Evolutionary conservation across 2,797 vertebrate genomes (phyloP), one percentile per base, ranked within the genome.

Genomic region (Babyrousa celebensis): DNA sequence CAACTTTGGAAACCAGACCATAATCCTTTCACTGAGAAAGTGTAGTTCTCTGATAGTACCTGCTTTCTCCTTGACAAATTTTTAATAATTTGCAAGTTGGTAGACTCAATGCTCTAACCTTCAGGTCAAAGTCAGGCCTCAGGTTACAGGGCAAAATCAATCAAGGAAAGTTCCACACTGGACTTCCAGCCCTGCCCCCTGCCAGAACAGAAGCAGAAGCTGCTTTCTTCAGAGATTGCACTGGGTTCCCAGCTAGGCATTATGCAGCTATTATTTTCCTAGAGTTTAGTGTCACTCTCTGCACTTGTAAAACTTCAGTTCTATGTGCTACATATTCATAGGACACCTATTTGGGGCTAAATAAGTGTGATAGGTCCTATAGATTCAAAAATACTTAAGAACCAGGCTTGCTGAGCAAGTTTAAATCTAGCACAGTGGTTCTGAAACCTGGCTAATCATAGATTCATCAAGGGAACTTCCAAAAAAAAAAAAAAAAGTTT

Each of bases 71-170:
- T 48, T 67, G 85, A 86, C 52, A 85, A 54, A 87, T 94, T 96
- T 97, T 97, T 95, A 94, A 93, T 97, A 96, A 97, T 92, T 94
- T 93, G 79, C 70, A 96, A 96, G 83, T 97, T 96, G 80, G 91
- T 92, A 95, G 89, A 90, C 56, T 85, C 71, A 72, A 29, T 77
- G 84, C 74, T 87, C 18, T 94, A 86, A 91, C 95, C 91, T 79
- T 84, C 16, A 54, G 96, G 94, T 97, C 96, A 93, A 93, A 97
- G 95, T 75, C 75, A 94, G 84, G 86, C 89, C 68, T 97, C 94
- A 96, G 92, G 94, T 97, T 97, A 97, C 96, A 97, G 58, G 83
- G 97, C 94, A 95, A 96, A 95, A 96, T 97, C 97, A 95, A 96
- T 97, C 96, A 96, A 96, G 67, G 12, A 36, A 52, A 85, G 18